Evolutionary conservation across 2,797 vertebrate species (phyloP).

Genomic region (Muscicapa comitata): DNA sequence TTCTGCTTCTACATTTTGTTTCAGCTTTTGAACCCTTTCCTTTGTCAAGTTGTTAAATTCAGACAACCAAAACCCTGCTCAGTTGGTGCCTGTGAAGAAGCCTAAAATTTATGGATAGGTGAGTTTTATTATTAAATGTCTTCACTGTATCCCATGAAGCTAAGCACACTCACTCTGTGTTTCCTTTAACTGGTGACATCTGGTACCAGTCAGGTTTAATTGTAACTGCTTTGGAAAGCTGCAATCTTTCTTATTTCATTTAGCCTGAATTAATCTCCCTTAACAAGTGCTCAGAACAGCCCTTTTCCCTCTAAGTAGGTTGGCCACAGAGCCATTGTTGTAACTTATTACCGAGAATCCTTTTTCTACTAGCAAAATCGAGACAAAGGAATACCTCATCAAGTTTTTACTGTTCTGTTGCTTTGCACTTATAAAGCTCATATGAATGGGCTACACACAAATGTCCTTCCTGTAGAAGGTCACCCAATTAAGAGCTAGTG

Average conservation of each 20-base stretch:
- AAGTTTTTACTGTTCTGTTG: neutral
- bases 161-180: neutral
- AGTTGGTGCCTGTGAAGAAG: neutral
- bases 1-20: neutral
- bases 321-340: neutral
- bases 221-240: conserved; percentile 2
- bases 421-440: neutral
- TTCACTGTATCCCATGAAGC: neutral
- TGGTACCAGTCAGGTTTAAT: conserved; percentile 30
- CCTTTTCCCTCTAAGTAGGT: neutral
- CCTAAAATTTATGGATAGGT: neutral
- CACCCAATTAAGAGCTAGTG: neutral
- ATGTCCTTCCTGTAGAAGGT: conserved; percentile 12
- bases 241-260: conserved; percentile 11
- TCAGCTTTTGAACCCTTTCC: neutral
- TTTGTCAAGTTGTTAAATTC: neutral
- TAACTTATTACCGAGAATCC: neutral
- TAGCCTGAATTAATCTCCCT: conserved; percentile 16
- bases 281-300: neutral
- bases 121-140: neutral
- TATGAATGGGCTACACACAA: neutral
- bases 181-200: conserved; percentile 9
- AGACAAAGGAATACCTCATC: conserved; percentile 33
- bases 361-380: neutral
- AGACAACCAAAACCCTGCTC: neutral